Conservation (phyloP, 2,888 invertebrate species). For the Lasioglossum marginatum region DNA sequence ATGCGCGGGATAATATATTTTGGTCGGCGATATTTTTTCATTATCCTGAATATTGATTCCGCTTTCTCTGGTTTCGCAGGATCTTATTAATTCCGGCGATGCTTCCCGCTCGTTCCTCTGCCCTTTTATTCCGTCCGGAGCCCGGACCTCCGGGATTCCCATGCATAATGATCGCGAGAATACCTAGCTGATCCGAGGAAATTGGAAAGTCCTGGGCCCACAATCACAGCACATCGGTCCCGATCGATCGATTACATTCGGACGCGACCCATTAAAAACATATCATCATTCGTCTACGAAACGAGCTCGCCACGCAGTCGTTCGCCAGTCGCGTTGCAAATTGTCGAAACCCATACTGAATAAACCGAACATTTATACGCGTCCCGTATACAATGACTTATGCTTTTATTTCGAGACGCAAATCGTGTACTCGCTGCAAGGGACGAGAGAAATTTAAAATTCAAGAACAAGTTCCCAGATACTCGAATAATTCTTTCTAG, state of each 20-base stretch:
- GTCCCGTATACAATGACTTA: background rate
- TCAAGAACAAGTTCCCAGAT: background rate
- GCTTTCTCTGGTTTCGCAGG: background rate
- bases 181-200: background rate
- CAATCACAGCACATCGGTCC: constrained; percentile 23
- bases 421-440: background rate
- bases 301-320: background rate
- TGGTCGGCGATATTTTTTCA: background rate
- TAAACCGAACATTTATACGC: background rate
- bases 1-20: background rate
- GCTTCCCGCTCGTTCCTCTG: background rate
- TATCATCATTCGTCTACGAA: background rate
- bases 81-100: constrained; percentile 1
- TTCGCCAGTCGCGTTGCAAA: background rate
- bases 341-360: background rate
- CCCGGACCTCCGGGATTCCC: background rate
- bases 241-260: constrained; percentile 1
- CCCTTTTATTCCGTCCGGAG: background rate
- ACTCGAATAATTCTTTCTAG: background rate
- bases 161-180: constrained; percentile 34
- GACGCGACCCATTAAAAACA: background rate
- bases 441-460: background rate
- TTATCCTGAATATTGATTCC: background rate
- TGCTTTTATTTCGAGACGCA: background rate
- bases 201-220: constrained; percentile 39